A percentile compares a stretch with the other conserved stretches of the same genome.
Conservation (phyloP, 2,888 invertebrate genomes). For the Harmothoe impar region DNA sequence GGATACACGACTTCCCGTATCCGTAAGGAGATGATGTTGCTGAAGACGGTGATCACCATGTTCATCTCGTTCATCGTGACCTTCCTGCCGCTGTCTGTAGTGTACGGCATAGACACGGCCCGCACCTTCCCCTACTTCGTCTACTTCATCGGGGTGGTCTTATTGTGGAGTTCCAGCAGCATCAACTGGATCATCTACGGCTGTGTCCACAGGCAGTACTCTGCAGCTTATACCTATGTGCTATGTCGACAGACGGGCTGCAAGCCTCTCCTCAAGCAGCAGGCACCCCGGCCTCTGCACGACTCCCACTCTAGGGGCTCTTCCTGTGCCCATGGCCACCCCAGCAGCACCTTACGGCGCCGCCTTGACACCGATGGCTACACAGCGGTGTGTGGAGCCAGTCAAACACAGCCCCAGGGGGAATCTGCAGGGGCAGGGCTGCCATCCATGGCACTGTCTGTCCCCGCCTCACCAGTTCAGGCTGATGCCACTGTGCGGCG, state of each 20-base stretch:
- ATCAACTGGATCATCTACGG: conserved; percentile 70
- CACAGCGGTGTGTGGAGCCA: not conserved
- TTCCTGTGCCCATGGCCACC: not conserved
- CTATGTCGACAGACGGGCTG: conserved; percentile 46
- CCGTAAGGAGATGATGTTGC: conserved; percentile 66
- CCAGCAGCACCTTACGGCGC: not conserved
- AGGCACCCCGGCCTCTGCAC: not conserved
- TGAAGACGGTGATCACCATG: conserved; percentile 69
- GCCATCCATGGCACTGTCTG: not conserved
- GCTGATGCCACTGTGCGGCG: not conserved
- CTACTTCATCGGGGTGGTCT: conserved; percentile 66
- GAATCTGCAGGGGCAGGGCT: not conserved
- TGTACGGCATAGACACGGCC: conserved; percentile 67
- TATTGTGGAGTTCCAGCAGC: conserved; percentile 68
- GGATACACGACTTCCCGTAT: conserved; percentile 61
- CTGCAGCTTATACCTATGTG: conserved; percentile 65
- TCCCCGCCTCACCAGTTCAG: not conserved
- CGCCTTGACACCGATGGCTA: not conserved
- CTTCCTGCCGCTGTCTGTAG: conserved; percentile 68
- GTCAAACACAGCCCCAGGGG: not conserved
- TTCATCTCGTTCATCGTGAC: conserved; percentile 67
- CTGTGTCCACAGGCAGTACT: conserved; percentile 68
- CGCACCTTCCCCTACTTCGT: conserved; percentile 55
- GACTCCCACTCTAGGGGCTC: not conserved
- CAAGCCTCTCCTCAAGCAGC: not conserved